Evolutionary conservation across 2,113 vertebrate species (phyloP).

Genomic region (Choloepus hoffmanni): DNA sequence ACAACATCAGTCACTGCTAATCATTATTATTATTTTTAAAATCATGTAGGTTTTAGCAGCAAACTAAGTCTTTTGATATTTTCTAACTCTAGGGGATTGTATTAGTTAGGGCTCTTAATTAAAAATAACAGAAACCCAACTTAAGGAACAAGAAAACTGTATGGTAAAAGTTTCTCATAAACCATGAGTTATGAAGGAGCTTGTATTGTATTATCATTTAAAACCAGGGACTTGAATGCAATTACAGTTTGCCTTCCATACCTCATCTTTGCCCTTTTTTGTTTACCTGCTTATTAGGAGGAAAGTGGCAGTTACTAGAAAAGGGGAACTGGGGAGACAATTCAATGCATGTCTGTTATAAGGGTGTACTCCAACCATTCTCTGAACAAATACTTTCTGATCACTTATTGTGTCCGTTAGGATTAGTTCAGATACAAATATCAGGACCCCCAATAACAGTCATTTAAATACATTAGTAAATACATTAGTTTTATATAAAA

Average conservation of each 20-base stretch:
- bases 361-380: not conserved
- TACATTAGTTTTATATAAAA: not conserved
- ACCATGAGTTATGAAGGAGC: not conserved
- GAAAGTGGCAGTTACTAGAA: not conserved
- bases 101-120: not conserved
- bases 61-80: slow-evolving; percentile 17
- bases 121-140: not conserved
- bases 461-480: not conserved
- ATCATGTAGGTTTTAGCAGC: not conserved
- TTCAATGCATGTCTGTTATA: not conserved
- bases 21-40: not conserved
- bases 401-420: not conserved
- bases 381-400: not conserved
- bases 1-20: not conserved
- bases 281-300: not conserved
- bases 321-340: not conserved
- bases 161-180: not conserved
- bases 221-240: not conserved
- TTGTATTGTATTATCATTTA: not conserved
- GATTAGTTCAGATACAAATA: not conserved
- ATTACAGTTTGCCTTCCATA: not conserved
- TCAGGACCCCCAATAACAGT: not conserved
- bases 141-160: not conserved
- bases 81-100: not conserved
- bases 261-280: not conserved